phyloP scores from a whole-genome alignment of 1,140 invertebrate species.

The Drosophila arawakana region DNA sequence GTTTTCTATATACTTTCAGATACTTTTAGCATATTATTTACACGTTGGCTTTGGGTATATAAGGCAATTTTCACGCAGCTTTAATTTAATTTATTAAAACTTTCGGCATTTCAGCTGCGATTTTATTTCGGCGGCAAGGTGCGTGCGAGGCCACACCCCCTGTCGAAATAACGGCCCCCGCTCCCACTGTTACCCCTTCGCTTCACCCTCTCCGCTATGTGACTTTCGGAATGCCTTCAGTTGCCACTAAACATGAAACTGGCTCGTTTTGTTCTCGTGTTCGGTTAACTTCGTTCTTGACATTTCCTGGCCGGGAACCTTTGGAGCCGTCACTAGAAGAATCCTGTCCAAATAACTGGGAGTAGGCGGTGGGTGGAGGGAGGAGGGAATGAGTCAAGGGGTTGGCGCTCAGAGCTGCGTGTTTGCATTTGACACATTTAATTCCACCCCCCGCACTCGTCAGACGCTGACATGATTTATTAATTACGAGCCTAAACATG shows the following conservation, averaged over 20 bases:
- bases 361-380: background rate
- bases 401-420: slow-evolving; percentile 53
- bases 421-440: slow-evolving; percentile 83
- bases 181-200: slow-evolving; percentile 19
- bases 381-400: slow-evolving; percentile 3
- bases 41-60: slow-evolving; percentile 61
- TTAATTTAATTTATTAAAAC: slow-evolving; percentile 83
- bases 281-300: slow-evolving; percentile 74
- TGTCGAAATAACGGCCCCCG: slow-evolving; percentile 4
- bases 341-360: slow-evolving; percentile 21
- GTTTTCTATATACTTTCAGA: slow-evolving; percentile 55
- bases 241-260: slow-evolving; percentile 69
- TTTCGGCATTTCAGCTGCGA: slow-evolving; percentile 48
- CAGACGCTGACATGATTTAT: slow-evolving; percentile 81
- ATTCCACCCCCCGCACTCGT: slow-evolving; percentile 44
- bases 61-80: slow-evolving; percentile 76
- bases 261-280: slow-evolving; percentile 78
- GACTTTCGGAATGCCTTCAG: slow-evolving; percentile 55
- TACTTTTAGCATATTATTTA: slow-evolving; percentile 54
- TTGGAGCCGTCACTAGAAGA: slow-evolving; percentile 20
- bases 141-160: slow-evolving; percentile 65
- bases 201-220: slow-evolving; percentile 1
- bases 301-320: slow-evolving; percentile 66
- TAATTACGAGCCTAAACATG: slow-evolving; percentile 75
- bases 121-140: slow-evolving; percentile 44